phyloP scores from a whole-genome alignment of 2,797 vertebrate genomes.

The Xenops minutus region DNA sequence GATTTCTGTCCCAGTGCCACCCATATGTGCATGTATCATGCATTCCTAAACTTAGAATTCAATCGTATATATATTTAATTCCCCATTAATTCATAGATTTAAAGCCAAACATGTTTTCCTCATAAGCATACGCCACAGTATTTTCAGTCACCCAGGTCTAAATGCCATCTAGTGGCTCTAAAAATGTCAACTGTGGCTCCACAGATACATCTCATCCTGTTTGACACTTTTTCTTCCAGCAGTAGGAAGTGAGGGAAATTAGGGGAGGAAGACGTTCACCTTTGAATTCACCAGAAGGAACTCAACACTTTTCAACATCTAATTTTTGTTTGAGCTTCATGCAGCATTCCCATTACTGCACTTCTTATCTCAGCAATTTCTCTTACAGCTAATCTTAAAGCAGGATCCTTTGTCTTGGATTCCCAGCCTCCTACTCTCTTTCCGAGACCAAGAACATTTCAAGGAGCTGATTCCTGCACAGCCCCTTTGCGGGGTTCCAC shows the following conservation, averaged over 20 bases:
- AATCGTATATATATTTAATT: neutral
- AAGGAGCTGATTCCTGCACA: neutral
- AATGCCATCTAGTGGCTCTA: slow-evolving; percentile 17
- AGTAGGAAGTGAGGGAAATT: neutral
- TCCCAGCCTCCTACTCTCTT: neutral
- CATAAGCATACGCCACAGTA: neutral
- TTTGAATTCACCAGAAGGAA: neutral
- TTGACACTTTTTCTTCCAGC: neutral
- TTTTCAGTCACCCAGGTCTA: slow-evolving; percentile 1
- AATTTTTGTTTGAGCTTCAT: neutral
- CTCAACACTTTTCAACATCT: neutral
- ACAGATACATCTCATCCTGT: neutral
- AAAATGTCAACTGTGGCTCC: neutral
- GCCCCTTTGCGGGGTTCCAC: neutral
- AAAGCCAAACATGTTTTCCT: neutral
- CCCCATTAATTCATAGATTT: neutral
- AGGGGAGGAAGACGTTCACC: neutral
- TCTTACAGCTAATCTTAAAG: neutral
- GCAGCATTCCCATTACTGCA: neutral
- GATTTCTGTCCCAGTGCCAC: neutral
- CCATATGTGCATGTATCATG: neutral
- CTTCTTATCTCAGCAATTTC: neutral
- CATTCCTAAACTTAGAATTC: neutral
- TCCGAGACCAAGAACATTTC: neutral
- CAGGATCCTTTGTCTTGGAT: neutral